Conservation (phyloP, 2,113 vertebrate genomes). For the Callipepla californica region DNA sequence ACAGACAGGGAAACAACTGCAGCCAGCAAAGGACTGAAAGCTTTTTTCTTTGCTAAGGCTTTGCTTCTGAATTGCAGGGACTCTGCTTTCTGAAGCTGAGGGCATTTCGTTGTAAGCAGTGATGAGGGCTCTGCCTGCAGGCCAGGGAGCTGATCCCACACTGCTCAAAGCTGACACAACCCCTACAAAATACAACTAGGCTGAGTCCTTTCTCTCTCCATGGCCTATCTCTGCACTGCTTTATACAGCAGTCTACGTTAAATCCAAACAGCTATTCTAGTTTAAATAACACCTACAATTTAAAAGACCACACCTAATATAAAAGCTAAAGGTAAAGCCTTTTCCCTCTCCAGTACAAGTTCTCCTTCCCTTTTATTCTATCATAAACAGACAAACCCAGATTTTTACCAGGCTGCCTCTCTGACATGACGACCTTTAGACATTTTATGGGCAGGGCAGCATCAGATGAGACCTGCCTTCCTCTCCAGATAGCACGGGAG, state of each 20-base stretch:
- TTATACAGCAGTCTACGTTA: neutral
- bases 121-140: neutral
- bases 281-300: neutral
- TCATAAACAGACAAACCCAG: neutral
- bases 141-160: neutral
- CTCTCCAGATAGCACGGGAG: neutral
- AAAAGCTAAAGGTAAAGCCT: neutral
- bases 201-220: neutral
- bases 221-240: neutral
- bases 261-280: neutral
- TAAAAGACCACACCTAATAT: neutral
- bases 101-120: neutral
- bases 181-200: neutral
- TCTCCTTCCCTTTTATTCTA: neutral
- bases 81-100: neutral
- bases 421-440: neutral
- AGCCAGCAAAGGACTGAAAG: neutral
- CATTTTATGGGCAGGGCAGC: neutral
- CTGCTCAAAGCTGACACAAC: neutral
- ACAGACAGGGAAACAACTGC: neutral
- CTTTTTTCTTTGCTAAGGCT: neutral
- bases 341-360: neutral
- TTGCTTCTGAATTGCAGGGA: neutral
- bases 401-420: neutral
- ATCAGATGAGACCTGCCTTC: accelerated